These are phyloP conservation scores for Phrynocephalus guinanensis DNA, from an alignment of 2,797 vertebrate genomes.

Conservation along the genomic window DNA sequence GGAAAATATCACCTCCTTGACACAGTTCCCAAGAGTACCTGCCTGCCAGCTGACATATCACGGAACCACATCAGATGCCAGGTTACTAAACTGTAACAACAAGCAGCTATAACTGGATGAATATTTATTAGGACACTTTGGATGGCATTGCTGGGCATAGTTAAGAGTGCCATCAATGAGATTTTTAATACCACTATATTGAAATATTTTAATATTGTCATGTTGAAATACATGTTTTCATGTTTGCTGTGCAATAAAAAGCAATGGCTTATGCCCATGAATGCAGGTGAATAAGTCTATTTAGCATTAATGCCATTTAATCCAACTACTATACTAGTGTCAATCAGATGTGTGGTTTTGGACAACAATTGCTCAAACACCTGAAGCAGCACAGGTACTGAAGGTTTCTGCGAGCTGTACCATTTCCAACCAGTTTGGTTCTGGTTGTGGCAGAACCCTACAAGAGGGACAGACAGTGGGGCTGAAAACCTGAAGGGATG, in stretches of 20 bases:
- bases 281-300: background rate
- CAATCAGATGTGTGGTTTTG: too few relatives aligned
- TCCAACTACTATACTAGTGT: background rate
- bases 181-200: slow-evolving; percentile 1
- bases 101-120: background rate
- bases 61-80: background rate
- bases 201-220: slow-evolving; percentile 23
- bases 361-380: too few relatives aligned
- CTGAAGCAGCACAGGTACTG: too few relatives aligned
- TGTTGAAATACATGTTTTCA: slow-evolving; percentile 8
- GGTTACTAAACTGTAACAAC: background rate
- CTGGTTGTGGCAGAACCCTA: too few relatives aligned
- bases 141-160: background rate
- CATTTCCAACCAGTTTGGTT: too few relatives aligned
- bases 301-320: background rate
- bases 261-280: background rate
- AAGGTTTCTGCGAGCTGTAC: too few relatives aligned
- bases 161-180: slow-evolving; percentile 10
- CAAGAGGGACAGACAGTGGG: too few relatives aligned
- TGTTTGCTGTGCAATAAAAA: background rate
- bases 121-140: background rate
- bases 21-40: background rate
- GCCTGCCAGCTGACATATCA: background rate
- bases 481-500: too few relatives aligned
- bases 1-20: slow-evolving; percentile 10